phyloP scores from a whole-genome alignment of 2,888 invertebrate genomes.

The Papilio demoleus region DNA sequence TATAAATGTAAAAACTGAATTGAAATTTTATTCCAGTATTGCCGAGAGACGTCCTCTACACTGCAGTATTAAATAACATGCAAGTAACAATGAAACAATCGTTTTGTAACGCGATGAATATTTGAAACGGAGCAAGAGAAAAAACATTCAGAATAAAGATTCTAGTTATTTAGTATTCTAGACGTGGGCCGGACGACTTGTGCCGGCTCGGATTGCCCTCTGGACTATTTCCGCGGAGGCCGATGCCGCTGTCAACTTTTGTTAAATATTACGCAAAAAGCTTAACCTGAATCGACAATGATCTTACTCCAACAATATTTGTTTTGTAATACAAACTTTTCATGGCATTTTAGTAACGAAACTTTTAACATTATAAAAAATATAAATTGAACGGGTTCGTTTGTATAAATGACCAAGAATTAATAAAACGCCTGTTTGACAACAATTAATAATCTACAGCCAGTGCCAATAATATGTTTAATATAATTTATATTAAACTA shows the following conservation, averaged over 20 bases:
- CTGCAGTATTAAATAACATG: background rate
- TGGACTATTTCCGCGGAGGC: slow-evolving; percentile 36
- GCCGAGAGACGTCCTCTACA: background rate
- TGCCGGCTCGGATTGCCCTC: slow-evolving; percentile 35
- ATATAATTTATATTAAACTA: no score
- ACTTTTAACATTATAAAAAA: background rate
- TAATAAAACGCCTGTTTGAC: no score
- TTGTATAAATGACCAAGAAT: no score
- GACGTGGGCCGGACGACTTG: slow-evolving; percentile 40
- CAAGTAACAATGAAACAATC: background rate
- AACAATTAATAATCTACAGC: no score
- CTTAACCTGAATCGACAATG: slow-evolving; percentile 40
- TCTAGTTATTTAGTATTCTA: slow-evolving; percentile 39
- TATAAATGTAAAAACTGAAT: no score
- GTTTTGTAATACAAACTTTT: slow-evolving; percentile 9
- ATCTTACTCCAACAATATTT: slow-evolving; percentile 28
- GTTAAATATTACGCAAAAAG: slow-evolving; percentile 39
- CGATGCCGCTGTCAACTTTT: slow-evolving; percentile 38
- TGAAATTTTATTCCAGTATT: no score
- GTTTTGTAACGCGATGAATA: slow-evolving; percentile 47
- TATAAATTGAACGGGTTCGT: no score
- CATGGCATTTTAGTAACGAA: background rate
- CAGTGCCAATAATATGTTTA: no score
- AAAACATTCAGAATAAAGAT: slow-evolving; percentile 50
- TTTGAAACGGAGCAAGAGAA: slow-evolving; percentile 43